Percentiles rank a stretch among this genome's conserved stretches.
Evolutionary conservation across 2,113 vertebrate genomes (phyloP).

Genomic region (Aspiorhynchus laticeps): DNA sequence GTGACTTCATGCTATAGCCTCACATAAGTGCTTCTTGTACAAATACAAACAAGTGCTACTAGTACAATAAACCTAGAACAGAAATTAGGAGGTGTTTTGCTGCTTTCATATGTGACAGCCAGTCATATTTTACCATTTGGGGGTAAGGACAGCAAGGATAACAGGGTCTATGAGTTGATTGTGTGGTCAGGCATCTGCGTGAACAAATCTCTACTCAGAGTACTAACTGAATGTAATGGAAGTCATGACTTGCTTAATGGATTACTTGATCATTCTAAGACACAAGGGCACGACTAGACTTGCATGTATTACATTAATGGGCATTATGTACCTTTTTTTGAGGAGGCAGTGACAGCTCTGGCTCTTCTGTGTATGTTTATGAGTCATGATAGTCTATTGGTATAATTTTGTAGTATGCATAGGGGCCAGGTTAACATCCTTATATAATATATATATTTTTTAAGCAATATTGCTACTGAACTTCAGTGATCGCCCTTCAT

Average conservation of each 20-base stretch:
- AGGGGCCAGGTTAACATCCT: not conserved
- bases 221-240: not conserved
- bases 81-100: not conserved
- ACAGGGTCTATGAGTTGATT: not conserved
- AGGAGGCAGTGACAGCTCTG: not conserved
- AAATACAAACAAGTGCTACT: slow-evolving; percentile 2
- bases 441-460: not conserved
- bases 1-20: not conserved
- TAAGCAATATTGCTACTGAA: not conserved
- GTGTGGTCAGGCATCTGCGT: not conserved
- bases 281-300: not conserved
- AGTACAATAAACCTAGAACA: too few relatives aligned
- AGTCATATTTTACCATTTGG: not conserved
- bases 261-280: not conserved
- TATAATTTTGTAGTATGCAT: not conserved
- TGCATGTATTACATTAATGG: not conserved
- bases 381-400: not conserved
- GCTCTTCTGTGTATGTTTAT: not conserved
- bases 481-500: not conserved
- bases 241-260: not conserved
- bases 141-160: not conserved
- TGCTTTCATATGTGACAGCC: not conserved
- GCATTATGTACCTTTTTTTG: not conserved
- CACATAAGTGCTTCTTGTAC: not conserved
- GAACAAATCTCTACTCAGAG: not conserved